phyloP scores from a whole-genome alignment of 2,797 vertebrate species.

The Molossus alvarezi region DNA sequence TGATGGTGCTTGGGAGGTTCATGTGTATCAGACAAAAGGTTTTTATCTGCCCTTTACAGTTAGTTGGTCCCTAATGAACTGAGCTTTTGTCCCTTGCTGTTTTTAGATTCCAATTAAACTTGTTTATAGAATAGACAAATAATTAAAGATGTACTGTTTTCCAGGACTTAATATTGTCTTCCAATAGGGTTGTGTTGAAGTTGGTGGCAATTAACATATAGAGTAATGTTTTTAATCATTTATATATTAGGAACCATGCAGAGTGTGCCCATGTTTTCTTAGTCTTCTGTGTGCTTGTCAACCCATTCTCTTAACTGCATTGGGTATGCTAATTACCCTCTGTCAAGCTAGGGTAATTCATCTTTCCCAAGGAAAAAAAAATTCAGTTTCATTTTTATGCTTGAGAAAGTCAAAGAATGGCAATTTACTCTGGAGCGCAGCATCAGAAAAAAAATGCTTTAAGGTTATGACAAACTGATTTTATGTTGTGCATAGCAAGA shows the following conservation, averaged over 20 bases:
- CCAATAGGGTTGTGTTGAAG: constrained; percentile 78
- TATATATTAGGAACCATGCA: constrained; percentile 75
- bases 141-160: constrained; percentile 90
- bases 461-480: constrained; percentile 82
- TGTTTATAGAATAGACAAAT: constrained; percentile 91
- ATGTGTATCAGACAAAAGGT: constrained; percentile 85
- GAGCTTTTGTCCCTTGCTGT: constrained; percentile 87
- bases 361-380: constrained; percentile 78
- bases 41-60: constrained; percentile 88
- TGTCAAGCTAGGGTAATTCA: constrained; percentile 79
- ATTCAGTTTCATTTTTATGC: constrained; percentile 79
- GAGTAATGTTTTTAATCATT: constrained; percentile 82
- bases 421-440: constrained; percentile 70
- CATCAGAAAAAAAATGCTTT: constrained; percentile 72
- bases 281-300: constrained; percentile 81
- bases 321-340: constrained; percentile 84
- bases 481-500: constrained; percentile 75
- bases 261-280: constrained; percentile 78
- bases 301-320: constrained; percentile 76
- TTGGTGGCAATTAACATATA: constrained; percentile 83
- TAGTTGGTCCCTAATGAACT: constrained; percentile 90
- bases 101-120: constrained; percentile 91
- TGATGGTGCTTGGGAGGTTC: constrained; percentile 71
- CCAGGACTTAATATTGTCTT: constrained; percentile 80
- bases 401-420: constrained; percentile 79